Evolutionary conservation across 2,113 vertebrate genomes (phyloP), one percentile per base, ranked within the genome.

Genomic region (Salvelinus namaycush): DNA sequence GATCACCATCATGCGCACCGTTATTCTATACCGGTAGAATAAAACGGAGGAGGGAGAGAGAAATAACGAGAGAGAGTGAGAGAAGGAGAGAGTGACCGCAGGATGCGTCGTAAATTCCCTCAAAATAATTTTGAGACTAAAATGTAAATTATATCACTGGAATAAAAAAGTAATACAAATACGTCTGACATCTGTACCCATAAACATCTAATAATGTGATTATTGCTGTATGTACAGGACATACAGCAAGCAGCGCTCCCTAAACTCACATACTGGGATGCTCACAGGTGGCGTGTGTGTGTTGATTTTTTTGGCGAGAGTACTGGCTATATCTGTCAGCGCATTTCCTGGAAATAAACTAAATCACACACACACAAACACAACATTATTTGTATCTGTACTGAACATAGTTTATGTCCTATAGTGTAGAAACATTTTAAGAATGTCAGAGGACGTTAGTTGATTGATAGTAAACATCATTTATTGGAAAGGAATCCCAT

Each of bases 41-140:
- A 57, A 66, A 70, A 65, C 27, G 69, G 67, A 80, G 76, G 71
- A 76, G 66, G 79, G 14, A 5, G 6, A 44, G 39, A 3, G 26
- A 34, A 29, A 31, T 81, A 76, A 76, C 9, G 74, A 26, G 66
- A 20, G 64, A 51, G 51, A 49, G 64, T 2, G 9, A 39, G 51
- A 12, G 77, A 39, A 29, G 18, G 44, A 75, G 57, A 65, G 78
- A 60, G 60, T 12, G 64, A 16, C 77, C 4, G 72, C 83, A 81
- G 79, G 4, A 79, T 78, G 83, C 75, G 76, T 54, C 82, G 80
- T 44, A 70, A 70, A 39, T 70, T 54, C 14, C 27, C 31, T 18
- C 80, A 74, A 72, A 79, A 72, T 77, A 77, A 81, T 80, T 54
- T 18, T 76, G 16, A 62, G 6, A 8, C 20, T 2, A 3, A n/a